Evolutionary conservation across 2,888 invertebrate species (phyloP), one percentile per base, ranked within the genome.

Genomic region (Spodoptera picta): DNA sequence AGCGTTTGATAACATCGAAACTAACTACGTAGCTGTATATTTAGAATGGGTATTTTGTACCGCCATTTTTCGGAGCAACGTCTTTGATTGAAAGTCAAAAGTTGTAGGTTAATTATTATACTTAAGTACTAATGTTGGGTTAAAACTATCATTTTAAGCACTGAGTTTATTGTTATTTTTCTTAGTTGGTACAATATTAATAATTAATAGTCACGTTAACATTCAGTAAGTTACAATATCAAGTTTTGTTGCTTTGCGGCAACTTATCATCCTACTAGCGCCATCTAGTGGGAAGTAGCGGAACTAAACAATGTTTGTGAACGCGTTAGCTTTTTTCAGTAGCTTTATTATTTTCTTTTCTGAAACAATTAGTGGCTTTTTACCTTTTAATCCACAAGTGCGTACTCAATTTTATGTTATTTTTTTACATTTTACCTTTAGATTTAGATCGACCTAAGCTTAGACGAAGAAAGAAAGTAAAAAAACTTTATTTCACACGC

Each of bases 221-320:
- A 60, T n/a, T 1, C 14, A 10, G 3, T 11, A 27, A 12, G 11
- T 36, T 31, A 12, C 1, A 27, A 49, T 24, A 14, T 4, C 11
- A n/a, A 31, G 1, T 27, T 44, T 3, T 10, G 19, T 27, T 36
- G 19, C 51, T 44, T 10, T 14, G n/a, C 3, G 11, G 0, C 7
- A 50, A 65, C 53, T 47, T 48, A 51, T 11, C 31, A 7, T 6
- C 44, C 67, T 64, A 27, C 69, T 84, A 81, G 48, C 83, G 90
- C 85, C 90, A 88, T 87, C 90, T 88, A 62, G 76, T 66, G 82
- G 51, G 67, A 68, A 87, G 85, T 90, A 89, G 90, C 85, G 50
- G 66, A 75, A 87, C 80, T 69, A 64, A 65, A 49, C 6, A 19
- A 19, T 5, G 27, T 27, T 4, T 27, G 5, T 27, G 19, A 19